phyloP scores from a whole-genome alignment of 1,140 invertebrate genomes.

The Coelopa frigida region DNA sequence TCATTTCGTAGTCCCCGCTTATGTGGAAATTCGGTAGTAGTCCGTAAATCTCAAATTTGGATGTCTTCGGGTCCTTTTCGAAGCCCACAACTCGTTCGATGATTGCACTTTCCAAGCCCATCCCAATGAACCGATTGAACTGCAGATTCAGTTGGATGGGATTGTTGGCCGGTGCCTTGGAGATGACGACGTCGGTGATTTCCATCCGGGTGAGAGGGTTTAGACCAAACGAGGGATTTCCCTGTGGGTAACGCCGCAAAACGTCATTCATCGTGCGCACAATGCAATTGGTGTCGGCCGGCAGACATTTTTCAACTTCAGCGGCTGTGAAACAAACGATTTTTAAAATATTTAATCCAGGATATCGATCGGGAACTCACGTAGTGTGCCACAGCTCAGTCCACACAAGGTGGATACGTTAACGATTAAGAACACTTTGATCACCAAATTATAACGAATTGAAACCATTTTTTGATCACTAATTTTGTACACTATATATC shows the following conservation, averaged over 20 bases:
- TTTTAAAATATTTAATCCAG: not conserved
- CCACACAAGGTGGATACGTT: too few species aligned
- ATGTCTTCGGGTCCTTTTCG: slow-evolving; percentile 10
- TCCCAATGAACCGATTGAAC: slow-evolving; percentile 33
- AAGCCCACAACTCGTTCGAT: slow-evolving; percentile 27
- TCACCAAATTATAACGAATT: too few species aligned
- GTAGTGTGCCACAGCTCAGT: too few species aligned
- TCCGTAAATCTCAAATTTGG: slow-evolving; percentile 18
- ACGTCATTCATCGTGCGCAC: slow-evolving; percentile 12
- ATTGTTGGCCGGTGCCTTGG: slow-evolving; percentile 18
- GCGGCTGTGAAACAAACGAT: slow-evolving; percentile 14
- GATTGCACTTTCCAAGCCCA: slow-evolving; percentile 30
- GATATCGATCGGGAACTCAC: too few species aligned
- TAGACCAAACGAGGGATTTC: slow-evolving; percentile 27
- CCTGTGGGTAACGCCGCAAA: slow-evolving; percentile 15
- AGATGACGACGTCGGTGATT: slow-evolving; percentile 20
- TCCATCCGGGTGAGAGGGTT: slow-evolving; percentile 25
- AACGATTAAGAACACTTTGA: too few species aligned
- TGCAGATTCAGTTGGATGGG: slow-evolving; percentile 35
- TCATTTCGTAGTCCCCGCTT: slow-evolving; percentile 45
- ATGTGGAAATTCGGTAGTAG: slow-evolving; percentile 29
- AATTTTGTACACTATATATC: too few species aligned
- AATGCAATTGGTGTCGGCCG: slow-evolving; percentile 19
- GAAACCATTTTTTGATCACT: too few species aligned
- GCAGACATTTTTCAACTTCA: slow-evolving; percentile 17